These are phyloP conservation scores for Scylla paramamosain DNA, from an alignment of 1,140 invertebrate genomes.

Conservation along the genomic window DNA sequence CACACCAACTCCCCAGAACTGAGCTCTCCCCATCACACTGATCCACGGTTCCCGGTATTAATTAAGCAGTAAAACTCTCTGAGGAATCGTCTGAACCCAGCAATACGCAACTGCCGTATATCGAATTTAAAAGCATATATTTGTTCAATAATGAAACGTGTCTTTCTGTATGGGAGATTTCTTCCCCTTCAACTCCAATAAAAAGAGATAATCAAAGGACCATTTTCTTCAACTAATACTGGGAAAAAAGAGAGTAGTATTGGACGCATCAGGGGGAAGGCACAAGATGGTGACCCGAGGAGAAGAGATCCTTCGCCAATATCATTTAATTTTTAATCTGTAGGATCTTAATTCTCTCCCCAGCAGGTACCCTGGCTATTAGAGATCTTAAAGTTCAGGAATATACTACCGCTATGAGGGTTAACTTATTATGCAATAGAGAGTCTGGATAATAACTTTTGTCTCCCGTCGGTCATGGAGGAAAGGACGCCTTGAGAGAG, in stretches of 20 bases:
- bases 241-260: background rate
- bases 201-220: background rate
- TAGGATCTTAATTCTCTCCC: slow-evolving; percentile 22
- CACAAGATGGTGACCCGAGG: background rate
- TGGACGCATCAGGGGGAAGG: background rate
- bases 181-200: background rate
- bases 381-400: background rate
- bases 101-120: background rate
- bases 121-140: background rate
- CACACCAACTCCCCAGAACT: background rate
- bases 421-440: background rate
- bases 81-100: background rate
- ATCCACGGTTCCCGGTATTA: background rate
- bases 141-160: background rate
- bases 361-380: slow-evolving; percentile 8
- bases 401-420: background rate
- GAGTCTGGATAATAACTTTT: background rate
- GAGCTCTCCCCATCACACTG: background rate
- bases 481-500: background rate
- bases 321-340: background rate
- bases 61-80: background rate
- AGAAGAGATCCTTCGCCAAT: slow-evolving; percentile 4
- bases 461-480: background rate
- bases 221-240: slow-evolving; percentile 16
- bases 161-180: background rate